Percentiles rank a stretch among this genome's conserved stretches.
Conservation (phyloP, 2,113 vertebrate species). For the Petroica traversi region DNA sequence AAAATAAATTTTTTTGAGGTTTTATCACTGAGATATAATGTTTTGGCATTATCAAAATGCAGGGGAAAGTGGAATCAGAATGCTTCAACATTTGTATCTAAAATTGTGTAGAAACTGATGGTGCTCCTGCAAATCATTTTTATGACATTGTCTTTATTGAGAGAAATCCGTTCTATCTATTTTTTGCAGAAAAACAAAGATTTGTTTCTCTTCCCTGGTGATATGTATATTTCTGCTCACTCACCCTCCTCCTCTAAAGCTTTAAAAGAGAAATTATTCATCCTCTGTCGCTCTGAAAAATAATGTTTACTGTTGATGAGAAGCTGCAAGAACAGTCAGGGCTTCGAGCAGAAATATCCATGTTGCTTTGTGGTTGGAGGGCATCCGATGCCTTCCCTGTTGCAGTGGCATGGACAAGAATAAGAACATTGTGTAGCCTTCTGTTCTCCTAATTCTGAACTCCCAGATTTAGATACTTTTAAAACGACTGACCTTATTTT, state of each 20-base stretch:
- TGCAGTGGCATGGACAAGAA: not conserved
- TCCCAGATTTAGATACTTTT: not conserved
- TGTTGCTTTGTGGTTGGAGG: not conserved
- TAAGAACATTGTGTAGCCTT: not conserved
- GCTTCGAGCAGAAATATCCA: not conserved
- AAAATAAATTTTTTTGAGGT: slow-evolving; percentile 17
- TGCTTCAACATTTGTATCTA: not conserved
- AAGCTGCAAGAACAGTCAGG: not conserved
- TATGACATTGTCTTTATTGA: slow-evolving; percentile 17
- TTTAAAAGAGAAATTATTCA: not conserved
- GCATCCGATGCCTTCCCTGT: not conserved
- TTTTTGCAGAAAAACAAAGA: not conserved
- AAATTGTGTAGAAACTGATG: slow-evolving; percentile 12
- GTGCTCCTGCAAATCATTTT: slow-evolving; percentile 25
- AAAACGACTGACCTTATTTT: not conserved
- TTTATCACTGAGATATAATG: not conserved
- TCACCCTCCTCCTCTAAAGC: not conserved
- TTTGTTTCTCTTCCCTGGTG: slow-evolving; percentile 10
- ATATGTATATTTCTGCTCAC: not conserved
- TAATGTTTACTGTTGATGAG: not conserved
- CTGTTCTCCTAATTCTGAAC: not conserved
- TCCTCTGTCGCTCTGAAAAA: not conserved
- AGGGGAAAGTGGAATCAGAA: not conserved
- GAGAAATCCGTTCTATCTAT: not conserved
- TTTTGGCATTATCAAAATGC: slow-evolving; percentile 41